Conservation (phyloP, 2,113 vertebrate genomes). For the Actenoides lindsayi region DNA sequence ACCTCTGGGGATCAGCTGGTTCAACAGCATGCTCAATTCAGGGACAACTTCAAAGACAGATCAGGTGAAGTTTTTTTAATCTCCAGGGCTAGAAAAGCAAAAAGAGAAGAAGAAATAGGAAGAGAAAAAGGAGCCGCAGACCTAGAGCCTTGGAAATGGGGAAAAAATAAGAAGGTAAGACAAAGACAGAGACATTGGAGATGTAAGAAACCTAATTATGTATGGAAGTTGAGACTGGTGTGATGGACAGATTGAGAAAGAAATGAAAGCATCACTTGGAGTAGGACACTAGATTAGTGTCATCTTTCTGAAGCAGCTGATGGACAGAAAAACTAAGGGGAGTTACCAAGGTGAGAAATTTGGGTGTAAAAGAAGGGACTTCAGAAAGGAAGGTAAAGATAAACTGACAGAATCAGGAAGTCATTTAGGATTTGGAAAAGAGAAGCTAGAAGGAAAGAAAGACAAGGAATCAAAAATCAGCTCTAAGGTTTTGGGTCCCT, state of each 20-base stretch:
- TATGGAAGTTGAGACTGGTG: neutral
- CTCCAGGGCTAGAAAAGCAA: neutral
- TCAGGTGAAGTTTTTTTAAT: neutral
- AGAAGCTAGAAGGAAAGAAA: neutral
- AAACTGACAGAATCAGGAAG: neutral
- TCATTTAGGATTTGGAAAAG: neutral
- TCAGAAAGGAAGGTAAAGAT: neutral
- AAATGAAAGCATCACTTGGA: neutral
- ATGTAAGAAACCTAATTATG: neutral
- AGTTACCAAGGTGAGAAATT: neutral
- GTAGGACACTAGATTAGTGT: neutral
- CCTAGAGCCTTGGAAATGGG: neutral
- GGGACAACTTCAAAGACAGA: neutral
- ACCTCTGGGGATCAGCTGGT: accelerated
- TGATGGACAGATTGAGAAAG: neutral
- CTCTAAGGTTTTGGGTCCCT: neutral
- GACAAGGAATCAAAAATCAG: neutral
- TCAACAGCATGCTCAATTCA: neutral
- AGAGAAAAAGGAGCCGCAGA: neutral
- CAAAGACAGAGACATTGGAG: neutral
- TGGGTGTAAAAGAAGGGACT: neutral
- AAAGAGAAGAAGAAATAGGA: neutral
- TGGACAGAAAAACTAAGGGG: neutral
- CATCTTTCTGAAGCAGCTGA: neutral
- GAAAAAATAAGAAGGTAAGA: neutral